Percentiles rank a stretch among this genome's conserved stretches.
Evolutionary conservation across 2,113 vertebrate genomes (phyloP).

Genomic region (Martes martes): DNA sequence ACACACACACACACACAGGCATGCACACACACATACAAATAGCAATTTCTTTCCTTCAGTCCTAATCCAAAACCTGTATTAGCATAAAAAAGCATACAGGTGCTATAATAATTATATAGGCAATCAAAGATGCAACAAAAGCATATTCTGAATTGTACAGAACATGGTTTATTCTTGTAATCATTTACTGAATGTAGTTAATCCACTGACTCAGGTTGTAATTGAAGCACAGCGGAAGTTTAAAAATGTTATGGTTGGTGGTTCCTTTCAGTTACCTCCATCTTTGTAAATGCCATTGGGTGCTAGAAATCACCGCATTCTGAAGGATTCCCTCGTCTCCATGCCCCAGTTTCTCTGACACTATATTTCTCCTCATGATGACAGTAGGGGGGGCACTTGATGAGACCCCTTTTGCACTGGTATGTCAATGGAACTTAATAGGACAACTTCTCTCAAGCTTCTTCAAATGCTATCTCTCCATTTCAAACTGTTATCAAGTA

Average conservation of each 20-base stretch:
- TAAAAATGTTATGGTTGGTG: background rate
- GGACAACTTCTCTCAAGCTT: conserved; percentile 16
- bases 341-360: background rate
- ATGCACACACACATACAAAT: background rate
- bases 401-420: background rate
- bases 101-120: background rate
- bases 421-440: conserved; percentile 45
- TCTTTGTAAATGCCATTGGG: background rate
- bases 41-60: background rate
- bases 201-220: background rate
- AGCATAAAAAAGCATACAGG: background rate
- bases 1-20: background rate
- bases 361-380: background rate
- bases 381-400: background rate
- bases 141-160: background rate
- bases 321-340: background rate
- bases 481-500: conserved; percentile 59
- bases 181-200: background rate
- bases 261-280: conserved; percentile 28
- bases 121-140: background rate
- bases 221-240: background rate
- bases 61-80: background rate
- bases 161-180: background rate
- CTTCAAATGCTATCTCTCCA: conserved; percentile 12
- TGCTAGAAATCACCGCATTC: background rate